Percentiles rank a stretch among this genome's conserved stretches.
Evolutionary conservation across 2,113 vertebrate species (phyloP).

Genomic region (Menura novaehollandiae): DNA sequence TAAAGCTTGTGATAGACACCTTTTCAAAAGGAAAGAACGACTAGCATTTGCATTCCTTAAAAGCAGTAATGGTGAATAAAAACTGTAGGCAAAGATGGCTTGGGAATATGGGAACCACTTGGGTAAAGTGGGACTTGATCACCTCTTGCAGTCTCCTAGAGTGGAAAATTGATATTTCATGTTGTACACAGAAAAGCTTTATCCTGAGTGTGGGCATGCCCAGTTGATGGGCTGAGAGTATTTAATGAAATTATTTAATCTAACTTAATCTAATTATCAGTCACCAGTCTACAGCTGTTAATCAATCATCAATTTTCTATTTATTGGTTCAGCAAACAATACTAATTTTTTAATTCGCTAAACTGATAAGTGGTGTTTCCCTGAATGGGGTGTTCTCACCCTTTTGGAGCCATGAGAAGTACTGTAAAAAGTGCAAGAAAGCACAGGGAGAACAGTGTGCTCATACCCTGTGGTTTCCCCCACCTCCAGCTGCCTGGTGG

Average conservation of each 20-base stretch:
- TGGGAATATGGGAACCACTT: neutral
- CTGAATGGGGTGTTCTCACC: neutral
- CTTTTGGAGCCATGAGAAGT: neutral
- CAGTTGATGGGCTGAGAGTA: neutral
- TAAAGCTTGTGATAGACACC: neutral
- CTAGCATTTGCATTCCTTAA: neutral
- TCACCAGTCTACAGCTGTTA: neutral
- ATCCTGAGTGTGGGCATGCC: no score
- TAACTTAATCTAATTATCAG: neutral
- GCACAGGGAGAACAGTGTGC: accelerated
- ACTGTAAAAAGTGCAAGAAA: neutral
- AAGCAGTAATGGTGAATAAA: neutral
- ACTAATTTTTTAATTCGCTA: neutral
- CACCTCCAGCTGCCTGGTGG: neutral
- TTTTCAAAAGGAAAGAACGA: neutral
- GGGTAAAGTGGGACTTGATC: neutral
- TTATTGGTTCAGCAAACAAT: neutral
- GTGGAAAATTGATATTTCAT: neutral
- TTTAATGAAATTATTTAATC: neutral
- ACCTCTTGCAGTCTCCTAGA: neutral
- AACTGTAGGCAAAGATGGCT: neutral
- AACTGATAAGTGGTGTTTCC: neutral
- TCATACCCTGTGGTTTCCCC: accelerated
- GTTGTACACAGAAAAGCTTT: neutral
- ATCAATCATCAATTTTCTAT: neutral